phyloP scores from a whole-genome alignment of 2,113 vertebrate species.

The Ceuthmochares aereus region DNA sequence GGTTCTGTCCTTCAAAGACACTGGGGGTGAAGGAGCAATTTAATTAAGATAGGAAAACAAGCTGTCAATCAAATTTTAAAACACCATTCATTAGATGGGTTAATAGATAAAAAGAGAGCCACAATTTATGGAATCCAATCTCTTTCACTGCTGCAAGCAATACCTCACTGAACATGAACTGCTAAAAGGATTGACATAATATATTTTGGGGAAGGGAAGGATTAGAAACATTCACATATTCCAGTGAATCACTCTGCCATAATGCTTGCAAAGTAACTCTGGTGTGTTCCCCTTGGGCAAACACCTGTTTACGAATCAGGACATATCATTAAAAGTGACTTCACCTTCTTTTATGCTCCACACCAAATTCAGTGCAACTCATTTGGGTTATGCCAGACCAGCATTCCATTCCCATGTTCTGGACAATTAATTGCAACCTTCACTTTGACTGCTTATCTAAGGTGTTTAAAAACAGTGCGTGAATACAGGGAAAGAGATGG shows the following conservation, averaged over 20 bases:
- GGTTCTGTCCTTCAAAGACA: conserved; percentile 61
- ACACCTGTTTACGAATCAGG: conserved; percentile 77
- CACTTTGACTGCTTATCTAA: conserved; percentile 51
- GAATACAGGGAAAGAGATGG: conserved; percentile 20
- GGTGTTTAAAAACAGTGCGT: conserved; percentile 12
- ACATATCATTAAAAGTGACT: conserved; percentile 66
- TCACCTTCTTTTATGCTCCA: conserved; percentile 52
- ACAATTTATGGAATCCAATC: conserved; percentile 62
- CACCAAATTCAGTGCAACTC: conserved; percentile 60
- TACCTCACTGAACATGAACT: conserved; percentile 46
- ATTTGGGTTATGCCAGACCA: conserved; percentile 48
- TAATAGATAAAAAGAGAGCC: conserved; percentile 56
- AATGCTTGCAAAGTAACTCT: conserved; percentile 60
- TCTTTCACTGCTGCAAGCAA: conserved; percentile 56
- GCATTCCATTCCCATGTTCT: conserved; percentile 71
- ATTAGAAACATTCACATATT: conserved; percentile 55
- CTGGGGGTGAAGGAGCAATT: conserved; percentile 58
- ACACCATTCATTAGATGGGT: conserved; percentile 62
- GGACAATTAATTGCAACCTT: conserved; percentile 68
- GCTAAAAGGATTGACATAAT: conserved; percentile 62
- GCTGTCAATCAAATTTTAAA: conserved; percentile 73
- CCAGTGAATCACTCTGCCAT: conserved; percentile 55
- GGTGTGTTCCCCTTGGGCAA: conserved; percentile 73
- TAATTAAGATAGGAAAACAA: conserved; percentile 74
- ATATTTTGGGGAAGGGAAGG: conserved; percentile 19